Percentiles rank a stretch among this genome's conserved stretches.
These are phyloP conservation scores for Coccyzus lansbergi DNA, from an alignment of 2,797 vertebrate genomes.

Conservation along the genomic window DNA sequence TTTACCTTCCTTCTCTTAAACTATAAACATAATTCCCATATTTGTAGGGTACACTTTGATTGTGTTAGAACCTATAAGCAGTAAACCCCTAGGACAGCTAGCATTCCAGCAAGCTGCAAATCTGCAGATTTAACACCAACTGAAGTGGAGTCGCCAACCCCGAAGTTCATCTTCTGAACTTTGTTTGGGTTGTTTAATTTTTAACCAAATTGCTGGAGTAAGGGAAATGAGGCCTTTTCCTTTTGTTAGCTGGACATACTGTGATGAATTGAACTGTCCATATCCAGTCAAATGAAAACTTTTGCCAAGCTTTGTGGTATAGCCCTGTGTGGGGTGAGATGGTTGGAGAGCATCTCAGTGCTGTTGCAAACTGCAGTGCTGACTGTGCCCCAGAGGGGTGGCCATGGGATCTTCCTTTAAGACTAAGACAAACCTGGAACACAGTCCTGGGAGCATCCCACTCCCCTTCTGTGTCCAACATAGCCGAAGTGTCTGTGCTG, in stretches of 20 bases:
- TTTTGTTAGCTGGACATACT: background rate
- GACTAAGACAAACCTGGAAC: background rate
- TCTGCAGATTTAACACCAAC: background rate
- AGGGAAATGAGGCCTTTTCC: background rate
- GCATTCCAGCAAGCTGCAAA: background rate
- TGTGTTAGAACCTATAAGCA: background rate
- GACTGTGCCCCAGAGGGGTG: background rate
- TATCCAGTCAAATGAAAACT: background rate
- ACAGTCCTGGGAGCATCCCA: background rate
- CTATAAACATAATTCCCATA: conserved; percentile 4
- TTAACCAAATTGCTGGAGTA: background rate
- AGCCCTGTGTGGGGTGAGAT: background rate
- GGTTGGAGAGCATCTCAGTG: background rate
- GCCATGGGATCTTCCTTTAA: background rate
- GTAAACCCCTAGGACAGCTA: background rate
- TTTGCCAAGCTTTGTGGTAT: background rate
- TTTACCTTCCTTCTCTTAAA: background rate
- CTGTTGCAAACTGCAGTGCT: background rate
- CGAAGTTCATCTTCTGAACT: background rate
- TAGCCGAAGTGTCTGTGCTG: background rate
- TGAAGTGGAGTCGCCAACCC: background rate
- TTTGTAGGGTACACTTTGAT: conserved; percentile 15
- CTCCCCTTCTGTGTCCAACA: background rate
- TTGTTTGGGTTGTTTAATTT: background rate
- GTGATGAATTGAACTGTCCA: background rate